These are phyloP conservation scores for Ophion ventricosus DNA, from an alignment of 2,888 invertebrate genomes.

Conservation along the genomic window DNA sequence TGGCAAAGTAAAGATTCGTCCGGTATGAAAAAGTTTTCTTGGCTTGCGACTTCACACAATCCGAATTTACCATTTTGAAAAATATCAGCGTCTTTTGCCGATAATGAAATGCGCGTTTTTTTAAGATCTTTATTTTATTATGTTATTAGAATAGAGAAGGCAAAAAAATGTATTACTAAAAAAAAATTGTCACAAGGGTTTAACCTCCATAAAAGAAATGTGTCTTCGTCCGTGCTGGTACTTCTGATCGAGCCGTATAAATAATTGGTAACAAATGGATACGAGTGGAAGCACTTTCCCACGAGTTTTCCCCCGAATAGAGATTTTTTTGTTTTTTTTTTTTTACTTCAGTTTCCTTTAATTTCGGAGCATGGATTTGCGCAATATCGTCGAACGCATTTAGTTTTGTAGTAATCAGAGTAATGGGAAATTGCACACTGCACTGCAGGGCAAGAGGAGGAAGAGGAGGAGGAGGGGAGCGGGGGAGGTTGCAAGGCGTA, in stretches of 20 bases:
- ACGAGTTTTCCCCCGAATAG: neutral
- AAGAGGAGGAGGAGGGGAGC: neutral
- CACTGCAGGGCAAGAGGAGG: neutral
- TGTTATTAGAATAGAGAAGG: neutral
- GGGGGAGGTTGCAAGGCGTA: conserved; percentile 1
- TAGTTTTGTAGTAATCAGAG: conserved; percentile 43
- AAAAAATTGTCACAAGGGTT: neutral
- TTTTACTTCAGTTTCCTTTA: conserved; percentile 1
- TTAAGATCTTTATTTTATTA: neutral
- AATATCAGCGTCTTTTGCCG: conserved; percentile 26
- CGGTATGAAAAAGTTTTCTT: conserved; percentile 38
- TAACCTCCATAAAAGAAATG: neutral
- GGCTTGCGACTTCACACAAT: conserved; percentile 22
- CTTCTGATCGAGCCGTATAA: neutral
- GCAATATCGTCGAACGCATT: conserved; percentile 7
- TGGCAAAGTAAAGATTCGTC: conserved; percentile 21
- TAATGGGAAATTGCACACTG: conserved; percentile 19
- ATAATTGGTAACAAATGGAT: neutral
- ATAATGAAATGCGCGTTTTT: conserved; percentile 16
- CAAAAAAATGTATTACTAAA: neutral
- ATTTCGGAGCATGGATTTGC: conserved; percentile 14
- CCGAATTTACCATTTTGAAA: neutral
- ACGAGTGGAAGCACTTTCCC: neutral
- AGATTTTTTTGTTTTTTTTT: neutral
- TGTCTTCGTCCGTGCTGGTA: neutral